Conservation (phyloP, 2,797 vertebrate genomes). For the Sphenodon punctatus region DNA sequence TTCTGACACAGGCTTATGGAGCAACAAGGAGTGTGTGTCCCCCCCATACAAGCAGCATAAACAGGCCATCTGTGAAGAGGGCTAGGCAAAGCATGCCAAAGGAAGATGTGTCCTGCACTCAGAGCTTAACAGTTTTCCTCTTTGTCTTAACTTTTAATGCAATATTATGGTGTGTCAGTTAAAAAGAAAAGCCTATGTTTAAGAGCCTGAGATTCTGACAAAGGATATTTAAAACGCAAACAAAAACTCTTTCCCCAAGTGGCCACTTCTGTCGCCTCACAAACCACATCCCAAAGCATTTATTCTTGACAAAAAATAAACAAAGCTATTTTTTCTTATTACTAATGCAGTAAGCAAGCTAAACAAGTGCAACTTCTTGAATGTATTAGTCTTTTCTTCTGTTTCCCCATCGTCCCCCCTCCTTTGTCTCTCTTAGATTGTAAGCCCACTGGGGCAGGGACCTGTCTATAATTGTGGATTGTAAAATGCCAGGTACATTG, state of each 20-base stretch:
- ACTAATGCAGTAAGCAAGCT: not conserved
- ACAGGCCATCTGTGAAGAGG: not conserved
- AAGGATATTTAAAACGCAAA: not conserved
- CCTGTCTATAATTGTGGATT: too few relatives aligned
- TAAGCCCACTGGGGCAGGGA: too few relatives aligned
- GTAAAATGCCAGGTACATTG: too few relatives aligned
- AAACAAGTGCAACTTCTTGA: too few relatives aligned
- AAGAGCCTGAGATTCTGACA: not conserved
- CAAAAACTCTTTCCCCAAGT: not conserved
- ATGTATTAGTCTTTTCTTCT: too few relatives aligned
- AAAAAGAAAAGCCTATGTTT: not conserved
- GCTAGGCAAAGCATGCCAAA: not conserved
- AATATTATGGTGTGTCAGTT: not conserved
- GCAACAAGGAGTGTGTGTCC: not conserved
- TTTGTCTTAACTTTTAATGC: not conserved
- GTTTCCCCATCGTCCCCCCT: too few relatives aligned
- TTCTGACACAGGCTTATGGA: fast-evolving
- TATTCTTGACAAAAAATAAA: not conserved
- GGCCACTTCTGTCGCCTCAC: not conserved
- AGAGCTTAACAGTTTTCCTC: too few relatives aligned
- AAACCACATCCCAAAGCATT: not conserved
- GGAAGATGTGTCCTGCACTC: not conserved
- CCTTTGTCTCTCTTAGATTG: too few relatives aligned
- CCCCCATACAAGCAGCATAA: not conserved
- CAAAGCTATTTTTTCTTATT: not conserved